A percentile compares a stretch with the other conserved stretches of the same genome.
phyloP scores from a whole-genome alignment of 2,113 vertebrate species.

The Vicugna pacos region DNA sequence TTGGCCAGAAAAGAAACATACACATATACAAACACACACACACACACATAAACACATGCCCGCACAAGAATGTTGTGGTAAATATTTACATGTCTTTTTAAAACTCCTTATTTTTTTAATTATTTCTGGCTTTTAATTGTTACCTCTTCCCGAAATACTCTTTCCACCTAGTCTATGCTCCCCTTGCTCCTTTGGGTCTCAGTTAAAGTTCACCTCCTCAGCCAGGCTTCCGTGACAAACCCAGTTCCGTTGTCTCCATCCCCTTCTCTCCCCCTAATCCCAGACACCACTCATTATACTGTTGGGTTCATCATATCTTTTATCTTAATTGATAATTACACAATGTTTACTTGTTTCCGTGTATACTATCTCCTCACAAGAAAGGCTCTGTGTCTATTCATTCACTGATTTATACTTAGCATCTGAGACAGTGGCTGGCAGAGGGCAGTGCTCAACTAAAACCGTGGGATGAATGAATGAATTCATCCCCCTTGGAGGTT shows the following conservation, averaged over 20 bases:
- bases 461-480: background rate
- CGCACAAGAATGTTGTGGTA: background rate
- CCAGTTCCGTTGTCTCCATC: background rate
- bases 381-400: background rate
- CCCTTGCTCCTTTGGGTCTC: background rate
- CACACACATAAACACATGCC: background rate
- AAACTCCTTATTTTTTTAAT: background rate
- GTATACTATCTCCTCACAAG: background rate
- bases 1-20: background rate
- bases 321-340: background rate
- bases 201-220: background rate
- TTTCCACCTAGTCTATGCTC: background rate
- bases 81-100: background rate
- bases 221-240: background rate
- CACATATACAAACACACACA: background rate
- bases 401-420: background rate
- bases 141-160: background rate
- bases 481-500: background rate
- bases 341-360: background rate
- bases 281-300: background rate
- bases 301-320: background rate
- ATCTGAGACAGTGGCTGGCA: background rate
- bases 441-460: background rate
- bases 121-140: background rate
- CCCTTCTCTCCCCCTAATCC: background rate